Evolutionary conservation across 2,888 invertebrate species (phyloP), one percentile per base, ranked within the genome.

Genomic region (Ferrisia virgata): DNA sequence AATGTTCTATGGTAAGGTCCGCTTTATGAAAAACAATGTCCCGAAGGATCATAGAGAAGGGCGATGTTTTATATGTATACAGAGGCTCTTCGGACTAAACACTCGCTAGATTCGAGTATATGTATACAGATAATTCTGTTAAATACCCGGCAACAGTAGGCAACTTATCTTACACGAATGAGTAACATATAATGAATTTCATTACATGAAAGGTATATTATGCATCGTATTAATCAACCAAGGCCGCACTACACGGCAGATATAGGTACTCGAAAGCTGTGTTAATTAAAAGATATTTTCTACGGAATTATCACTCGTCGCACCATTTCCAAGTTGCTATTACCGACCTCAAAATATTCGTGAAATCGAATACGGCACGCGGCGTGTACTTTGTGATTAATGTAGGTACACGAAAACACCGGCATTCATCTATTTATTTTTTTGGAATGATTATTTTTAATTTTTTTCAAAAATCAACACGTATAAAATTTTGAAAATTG

Each of bases 151-250:
- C 64, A 64, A 64, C 28, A 64, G 64, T 64, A 28, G 64, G 64
- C 64, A 64, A 64, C 64, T 64, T 64, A 64, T 64, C 64, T 64
- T 64, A 64, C 64, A 28, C 58, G 58, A 58, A 58, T 64, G 64
- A 64, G 64, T 64, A 64, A 64, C n/a, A n/a, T 64, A 64, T 64
- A 64, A 64, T 64, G 64, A 64, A 64, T 64, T 64, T 64, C 64
- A 11, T 64, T 64, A 64, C 64, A 64, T 28, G 64, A 64, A 64
- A 28, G 28, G 64, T 64, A 28, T 64, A 64, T 64, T 64, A 64
- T 64, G 28, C 64, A 28, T 28, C 28, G 64, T 28, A 64, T 64
- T 64, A 64, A 64, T 64, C 64, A 64, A 64, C 53, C 11, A 64
- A 64, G 64, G 64, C 28, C 64, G 64, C 28, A 28, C 11, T 64